phyloP scores from a whole-genome alignment of 2,797 vertebrate species.

The Cynodonichthys magdalenae region DNA sequence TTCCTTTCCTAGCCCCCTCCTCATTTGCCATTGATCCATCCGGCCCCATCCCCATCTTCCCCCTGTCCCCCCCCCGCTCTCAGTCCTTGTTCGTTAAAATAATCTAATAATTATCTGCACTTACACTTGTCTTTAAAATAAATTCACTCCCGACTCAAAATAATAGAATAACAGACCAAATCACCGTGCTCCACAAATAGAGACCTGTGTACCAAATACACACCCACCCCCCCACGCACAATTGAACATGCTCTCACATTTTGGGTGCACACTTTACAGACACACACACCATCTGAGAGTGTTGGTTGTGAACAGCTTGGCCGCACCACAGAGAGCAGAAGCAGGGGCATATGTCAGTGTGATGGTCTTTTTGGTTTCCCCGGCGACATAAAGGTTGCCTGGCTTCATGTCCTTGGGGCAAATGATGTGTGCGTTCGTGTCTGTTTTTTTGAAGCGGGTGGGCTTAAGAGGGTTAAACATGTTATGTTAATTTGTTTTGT shows the following conservation, averaged over 20 bases:
- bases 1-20: slow-evolving; percentile 47
- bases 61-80: slow-evolving; percentile 13
- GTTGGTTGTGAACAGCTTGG: slow-evolving; percentile 80
- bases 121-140: slow-evolving; percentile 42
- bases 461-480: slow-evolving; percentile 16
- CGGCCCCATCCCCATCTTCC: slow-evolving; percentile 24
- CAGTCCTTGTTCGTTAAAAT: slow-evolving; percentile 34
- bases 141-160: slow-evolving; percentile 51
- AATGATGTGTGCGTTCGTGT: slow-evolving; percentile 47
- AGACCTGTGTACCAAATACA: slow-evolving; percentile 61
- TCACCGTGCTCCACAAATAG: slow-evolving; percentile 62
- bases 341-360: slow-evolving; percentile 82
- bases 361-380: slow-evolving; percentile 82
- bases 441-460: slow-evolving; percentile 11
- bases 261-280: slow-evolving; percentile 43
- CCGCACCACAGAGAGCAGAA: slow-evolving; percentile 81
- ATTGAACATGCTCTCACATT: slow-evolving; percentile 72
- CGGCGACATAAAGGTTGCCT: slow-evolving; percentile 80
- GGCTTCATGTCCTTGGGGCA: slow-evolving; percentile 79
- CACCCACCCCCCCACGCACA: slow-evolving; percentile 55
- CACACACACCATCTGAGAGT: slow-evolving; percentile 74
- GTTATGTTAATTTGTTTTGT: slow-evolving; percentile 48
- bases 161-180: slow-evolving; percentile 51
- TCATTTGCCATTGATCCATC: slow-evolving; percentile 50
- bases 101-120: slow-evolving; percentile 36